Base-by-base conservation (phyloP, 2,797 vertebrate species). In the Nannoperca obscura region DNA sequence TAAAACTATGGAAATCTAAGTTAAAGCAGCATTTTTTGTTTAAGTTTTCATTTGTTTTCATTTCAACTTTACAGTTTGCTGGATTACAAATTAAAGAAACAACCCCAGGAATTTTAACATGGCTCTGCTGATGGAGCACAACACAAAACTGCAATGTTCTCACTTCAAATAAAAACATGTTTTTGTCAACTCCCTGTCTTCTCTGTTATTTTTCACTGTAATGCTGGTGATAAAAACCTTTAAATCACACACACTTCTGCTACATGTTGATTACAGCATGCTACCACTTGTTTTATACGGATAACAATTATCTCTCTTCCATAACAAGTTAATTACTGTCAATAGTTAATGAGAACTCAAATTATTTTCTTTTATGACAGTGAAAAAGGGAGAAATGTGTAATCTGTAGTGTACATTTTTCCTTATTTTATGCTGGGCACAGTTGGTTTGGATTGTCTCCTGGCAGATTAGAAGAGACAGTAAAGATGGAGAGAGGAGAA, bases 391-490 rank as follows among this genome's bases (percentile, higher is more conserved):
- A 38, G 30, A 71, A 53, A 83, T 76, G 14, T 68, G n/a, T 42
- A 34, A 66, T 79, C 67, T 50, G 14, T 50, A 68, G 61, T 57
- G 46, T n/a, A 53, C 32, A 72, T 74, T 87, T 81, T 57, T 44
- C n/a, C 38, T 65, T 72, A 54, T 82, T 81, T 84, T 70, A 71
- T 32, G 78, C 76, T 72, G 71, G 83, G 66, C 69, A 85, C 59
- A 84, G 30, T 38, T 62, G 72, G 49, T 68, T 80, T 69, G 54
- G 72, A 49, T 50, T 63, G 40, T 83, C 61, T 60, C 19, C 32
- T 82, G 82, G 86, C 72, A 71, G 69, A 88, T 87, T 71, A 78
- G 52, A 70, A 40, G 62, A 81, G 76, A 84, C 71, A 77, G 68
- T 27, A 47, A 60, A 54, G 70, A 87, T 53, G 73, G 54, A 58